Percentiles rank a stretch among this genome's conserved stretches.
Conservation (phyloP, 1,140 invertebrate species). For the Panagrolaimus sp. region DNA sequence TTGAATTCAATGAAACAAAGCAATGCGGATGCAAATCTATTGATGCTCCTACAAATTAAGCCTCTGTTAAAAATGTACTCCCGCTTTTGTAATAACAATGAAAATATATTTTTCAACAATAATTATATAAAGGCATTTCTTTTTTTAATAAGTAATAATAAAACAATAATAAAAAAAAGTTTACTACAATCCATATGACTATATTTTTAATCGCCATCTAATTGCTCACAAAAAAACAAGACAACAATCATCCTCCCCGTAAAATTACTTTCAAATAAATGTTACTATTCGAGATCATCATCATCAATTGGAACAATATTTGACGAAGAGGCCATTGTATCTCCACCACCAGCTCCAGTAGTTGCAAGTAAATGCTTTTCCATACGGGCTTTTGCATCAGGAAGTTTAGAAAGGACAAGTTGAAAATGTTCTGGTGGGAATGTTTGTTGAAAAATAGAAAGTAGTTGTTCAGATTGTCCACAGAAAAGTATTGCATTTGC, state of each 20-base stretch:
- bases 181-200: no score
- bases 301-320: constrained; percentile 9
- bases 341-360: neutral
- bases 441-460: constrained; percentile 57
- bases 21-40: neutral
- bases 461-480: constrained; percentile 59
- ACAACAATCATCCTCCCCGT: no score
- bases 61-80: no score
- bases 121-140: neutral
- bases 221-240: no score
- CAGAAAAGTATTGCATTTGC: constrained; percentile 61
- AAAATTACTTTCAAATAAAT: no score
- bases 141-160: neutral
- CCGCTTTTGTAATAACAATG: neutral
- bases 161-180: no score
- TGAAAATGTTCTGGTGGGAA: constrained; percentile 24
- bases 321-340: neutral
- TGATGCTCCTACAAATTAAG: neutral
- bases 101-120: neutral
- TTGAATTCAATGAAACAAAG: neutral
- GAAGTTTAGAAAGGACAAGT: constrained; percentile 3
- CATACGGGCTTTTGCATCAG: neutral
- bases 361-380: neutral
- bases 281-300: neutral
- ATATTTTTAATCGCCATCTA: no score